Percentiles rank a stretch among this genome's conserved stretches.
phyloP scores from a whole-genome alignment of 2,888 invertebrate genomes.

The Clivina fossor region DNA sequence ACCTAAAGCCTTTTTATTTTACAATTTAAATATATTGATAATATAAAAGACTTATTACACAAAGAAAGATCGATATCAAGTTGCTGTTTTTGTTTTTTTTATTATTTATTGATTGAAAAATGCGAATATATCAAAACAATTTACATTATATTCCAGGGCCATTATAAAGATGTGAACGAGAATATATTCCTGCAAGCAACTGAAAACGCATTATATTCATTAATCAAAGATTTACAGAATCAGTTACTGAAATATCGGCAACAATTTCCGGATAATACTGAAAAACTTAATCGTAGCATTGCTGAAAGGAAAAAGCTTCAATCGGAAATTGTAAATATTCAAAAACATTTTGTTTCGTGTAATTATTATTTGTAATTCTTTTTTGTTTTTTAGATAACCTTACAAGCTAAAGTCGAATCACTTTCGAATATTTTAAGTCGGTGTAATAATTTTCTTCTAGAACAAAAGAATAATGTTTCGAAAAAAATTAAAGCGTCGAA shows the following conservation, averaged over 20 bases:
- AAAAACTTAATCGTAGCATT: slow-evolving; percentile 8
- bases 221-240: slow-evolving; percentile 7
- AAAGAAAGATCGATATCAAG: too few species aligned
- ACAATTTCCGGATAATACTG: slow-evolving; percentile 3
- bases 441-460: slow-evolving; percentile 9
- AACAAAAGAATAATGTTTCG: slow-evolving; percentile 11
- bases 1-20: too few species aligned
- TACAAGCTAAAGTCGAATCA: slow-evolving; percentile 17
- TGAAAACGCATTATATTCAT: slow-evolving; percentile 8
- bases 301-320: slow-evolving; percentile 5
- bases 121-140: too few species aligned
- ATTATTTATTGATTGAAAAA: too few species aligned
- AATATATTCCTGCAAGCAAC: slow-evolving; percentile 8
- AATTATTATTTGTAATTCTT: background rate
- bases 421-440: slow-evolving; percentile 11
- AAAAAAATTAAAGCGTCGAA: slow-evolving; percentile 10
- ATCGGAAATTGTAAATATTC: slow-evolving; percentile 14
- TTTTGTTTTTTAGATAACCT: slow-evolving; percentile 4
- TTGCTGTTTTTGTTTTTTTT: too few species aligned
- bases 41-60: too few species aligned
- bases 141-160: too few species aligned
- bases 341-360: background rate
- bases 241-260: slow-evolving; percentile 9
- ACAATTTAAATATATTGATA: too few species aligned
- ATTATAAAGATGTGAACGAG: background rate